Evolutionary conservation across 2,888 invertebrate genomes (phyloP), one percentile per base, ranked within the genome.

Genomic region (Drosophila maculinotata): DNA sequence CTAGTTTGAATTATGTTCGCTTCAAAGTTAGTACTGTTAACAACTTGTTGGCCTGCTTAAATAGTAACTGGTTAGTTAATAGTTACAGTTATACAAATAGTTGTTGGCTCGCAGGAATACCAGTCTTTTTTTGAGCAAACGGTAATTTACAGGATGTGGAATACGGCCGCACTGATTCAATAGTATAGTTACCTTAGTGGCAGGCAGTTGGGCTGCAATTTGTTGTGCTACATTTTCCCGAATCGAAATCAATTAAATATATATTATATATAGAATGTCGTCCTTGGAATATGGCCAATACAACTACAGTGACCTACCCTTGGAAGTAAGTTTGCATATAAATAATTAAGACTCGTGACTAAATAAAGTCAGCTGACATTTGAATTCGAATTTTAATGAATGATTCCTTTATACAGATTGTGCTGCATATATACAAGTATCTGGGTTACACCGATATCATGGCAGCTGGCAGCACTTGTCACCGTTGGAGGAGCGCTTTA

Each of bases 401-500:
- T 15, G 26, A 33, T 52, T 69, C 41, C 39, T 49, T 48, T 51
- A 75, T 56, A 60, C 56, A 95, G 95, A 93, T 95, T 52, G 92
- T 95, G 71, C 92, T 94, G 58, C 93, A 94, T 74, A 92, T 95
- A 69, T 94, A 94, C 87, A 93, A 94, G 72, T 94, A 93, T 89
- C 90, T 95, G 72, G 92, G 94, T 31, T 93, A 94, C 75, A 92
- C 94, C 1, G 96, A 96, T 87, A 92, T 94, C 74, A 93, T 94
- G 89, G 92, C 93, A 41, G 94, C 94, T 31, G 93, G 94, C 72
- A 92, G 94, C 73, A 94, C 95, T 20, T 95, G 94, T 87, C 92
- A 90, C 14, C 91, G 93, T 0, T 96, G 95, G 95, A 94, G 94
- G 69, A 92, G 93, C 65, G 95, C 95, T 10, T 93, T 94, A 5